Conservation (phyloP, 2,888 invertebrate species). For the Ligdia adustata region DNA sequence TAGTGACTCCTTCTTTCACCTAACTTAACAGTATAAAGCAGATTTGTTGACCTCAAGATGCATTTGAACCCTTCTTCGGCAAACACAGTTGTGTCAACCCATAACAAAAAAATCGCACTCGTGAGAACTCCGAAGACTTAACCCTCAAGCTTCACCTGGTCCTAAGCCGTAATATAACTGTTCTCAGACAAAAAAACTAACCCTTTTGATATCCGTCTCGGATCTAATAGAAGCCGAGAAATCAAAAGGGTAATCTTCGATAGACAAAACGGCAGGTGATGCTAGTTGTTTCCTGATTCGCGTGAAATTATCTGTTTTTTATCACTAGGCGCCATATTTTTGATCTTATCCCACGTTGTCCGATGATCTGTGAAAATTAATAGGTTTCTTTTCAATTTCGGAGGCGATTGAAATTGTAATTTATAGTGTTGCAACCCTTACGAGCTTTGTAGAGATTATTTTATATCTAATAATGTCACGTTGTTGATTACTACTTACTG, state of each 20-base stretch:
- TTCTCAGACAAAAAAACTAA: slow-evolving; percentile 53
- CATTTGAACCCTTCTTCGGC: slow-evolving; percentile 23
- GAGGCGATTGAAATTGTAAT: slow-evolving; percentile 38
- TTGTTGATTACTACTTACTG: too few species aligned
- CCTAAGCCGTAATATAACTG: slow-evolving; percentile 72
- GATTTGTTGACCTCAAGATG: slow-evolving; percentile 23
- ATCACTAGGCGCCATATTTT: slow-evolving; percentile 46
- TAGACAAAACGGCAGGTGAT: slow-evolving; percentile 69
- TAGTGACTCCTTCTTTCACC: neutral
- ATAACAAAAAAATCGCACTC: slow-evolving; percentile 37
- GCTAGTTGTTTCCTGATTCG: slow-evolving; percentile 77
- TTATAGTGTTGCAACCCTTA: slow-evolving; percentile 31
- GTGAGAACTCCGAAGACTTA: slow-evolving; percentile 73
- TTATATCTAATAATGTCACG: slow-evolving; percentile 1
- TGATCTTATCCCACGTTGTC: slow-evolving; percentile 64
- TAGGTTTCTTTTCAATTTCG: slow-evolving; percentile 54
- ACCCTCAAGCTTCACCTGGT: slow-evolving; percentile 61
- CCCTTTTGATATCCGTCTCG: slow-evolving; percentile 62
- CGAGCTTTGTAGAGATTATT: slow-evolving; percentile 10
- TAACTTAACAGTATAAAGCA: neutral
- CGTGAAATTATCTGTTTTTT: slow-evolving; percentile 75
- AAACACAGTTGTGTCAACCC: slow-evolving; percentile 31
- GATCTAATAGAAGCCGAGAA: slow-evolving; percentile 58
- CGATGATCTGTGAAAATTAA: slow-evolving; percentile 79
- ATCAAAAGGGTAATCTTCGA: slow-evolving; percentile 58